Percentiles rank a stretch among this genome's conserved stretches.
Evolutionary conservation across 2,113 vertebrate genomes (phyloP).

Genomic region (Cheirogaleus medius): DNA sequence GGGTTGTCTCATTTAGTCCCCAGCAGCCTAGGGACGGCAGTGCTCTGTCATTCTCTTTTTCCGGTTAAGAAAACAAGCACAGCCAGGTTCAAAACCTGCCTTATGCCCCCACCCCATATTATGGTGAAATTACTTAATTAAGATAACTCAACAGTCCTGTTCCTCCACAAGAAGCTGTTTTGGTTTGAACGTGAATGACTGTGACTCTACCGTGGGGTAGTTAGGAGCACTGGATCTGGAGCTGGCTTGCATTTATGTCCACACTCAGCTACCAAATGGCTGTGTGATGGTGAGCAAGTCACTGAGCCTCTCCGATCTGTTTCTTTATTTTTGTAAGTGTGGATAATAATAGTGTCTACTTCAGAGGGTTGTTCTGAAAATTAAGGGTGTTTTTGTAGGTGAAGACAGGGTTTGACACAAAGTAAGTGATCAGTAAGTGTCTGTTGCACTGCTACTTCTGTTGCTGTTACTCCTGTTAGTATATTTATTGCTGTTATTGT

Average conservation of each 20-base stretch:
- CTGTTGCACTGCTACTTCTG: too few species aligned
- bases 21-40: not conserved
- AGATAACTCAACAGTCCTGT: not conserved
- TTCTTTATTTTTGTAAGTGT: not conserved
- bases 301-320: not conserved
- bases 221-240: not conserved
- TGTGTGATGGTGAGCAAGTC: not conserved
- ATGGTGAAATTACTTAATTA: not conserved
- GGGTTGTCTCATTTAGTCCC: not conserved
- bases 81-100: not conserved
- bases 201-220: not conserved
- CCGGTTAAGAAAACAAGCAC: not conserved
- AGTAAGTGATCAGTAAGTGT: not conserved
- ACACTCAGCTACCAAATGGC: not conserved
- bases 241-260: not conserved
- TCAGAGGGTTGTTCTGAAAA: not conserved
- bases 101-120: not conserved
- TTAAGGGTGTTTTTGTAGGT: not conserved
- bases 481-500: not conserved
- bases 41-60: not conserved
- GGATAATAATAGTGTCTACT: not conserved
- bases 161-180: not conserved
- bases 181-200: not conserved
- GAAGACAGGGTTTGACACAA: not conserved
- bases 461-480: rapidly evolving